Evolutionary conservation across 53 echinoderm and acorn worm genomes (phyloP), one percentile per base, ranked within the genome.

Genomic region (Temnopleurus reevesii): DNA sequence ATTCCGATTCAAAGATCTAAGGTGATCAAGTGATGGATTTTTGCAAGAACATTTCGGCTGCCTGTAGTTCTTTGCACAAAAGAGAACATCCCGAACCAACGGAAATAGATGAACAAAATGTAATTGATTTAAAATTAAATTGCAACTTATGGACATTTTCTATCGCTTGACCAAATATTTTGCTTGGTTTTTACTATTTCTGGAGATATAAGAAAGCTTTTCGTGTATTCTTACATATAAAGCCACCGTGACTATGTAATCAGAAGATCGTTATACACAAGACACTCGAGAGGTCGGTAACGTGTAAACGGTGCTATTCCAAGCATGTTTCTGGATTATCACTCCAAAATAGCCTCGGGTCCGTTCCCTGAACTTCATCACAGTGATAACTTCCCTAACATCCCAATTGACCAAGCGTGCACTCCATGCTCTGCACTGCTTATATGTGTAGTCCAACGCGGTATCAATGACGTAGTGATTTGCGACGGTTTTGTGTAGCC

Each of bases 261-360:
- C 65, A 27, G 8, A 43, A 36, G 65, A 71, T 41, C 38, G 38
- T n/a, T 41, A 36, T 71, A 2, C 38, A 6, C 41, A 18, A 6
- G 41, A 6, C 65, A 34, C 18, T 64, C 65, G 33, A 8, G 35
- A 64, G 26, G 33, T 12, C 13, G 65, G 8, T 34, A 12, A n/a
- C n/a, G 25, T 64, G 65, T 36, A 64, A 64, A 64, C 65, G 65
- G 33, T 12, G 43, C 71, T 71, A 71, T 71, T 71, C 71, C 38
- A 71, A 71, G 41, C 71, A 71, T 71, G 71, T 71, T 71, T 71
- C 71, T 71, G 71, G 71, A 71, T 71, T n/a, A 71, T 71, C 41
- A 71, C 21, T 71, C 71, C n/a, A 41, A 71, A 71, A 71, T 71
- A 71, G 71, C 71, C 71, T 21, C 21, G 71, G 71, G 71, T 41